Base-by-base conservation (phyloP, 2,797 vertebrate species). In the Varecia variegata region DNA sequence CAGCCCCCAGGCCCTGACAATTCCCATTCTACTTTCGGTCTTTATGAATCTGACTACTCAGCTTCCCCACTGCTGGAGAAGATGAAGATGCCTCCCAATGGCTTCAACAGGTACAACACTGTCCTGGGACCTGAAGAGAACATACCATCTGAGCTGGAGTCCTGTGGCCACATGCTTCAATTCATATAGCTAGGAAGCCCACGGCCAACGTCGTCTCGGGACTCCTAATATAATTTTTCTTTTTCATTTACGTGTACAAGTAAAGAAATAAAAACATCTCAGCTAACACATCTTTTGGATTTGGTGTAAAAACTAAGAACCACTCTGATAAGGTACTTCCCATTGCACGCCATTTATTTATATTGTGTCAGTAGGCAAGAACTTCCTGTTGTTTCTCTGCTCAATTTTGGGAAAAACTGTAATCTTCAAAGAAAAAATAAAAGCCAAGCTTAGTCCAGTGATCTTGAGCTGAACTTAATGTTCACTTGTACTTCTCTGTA, bases 241-340 rank as follows among this genome's bases (percentile, higher is more conserved):
- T 62, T 84, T 83, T 45, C 56, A 92, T 43, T 1, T 12, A 52
- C 35, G 68, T 20, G 96, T 92, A 62, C 32, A 74, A 98, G 96
- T 21, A 82, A 84, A 95, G 56, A 90, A 62, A 94, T 20, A 71
- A 84, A 94, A 98, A 82, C 0, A 68, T n/a, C 38, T 93, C 7
- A 3, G 60, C 60, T 97, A 96, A 89, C 74, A 56, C 93, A 95
- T 20, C 58, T 76, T 95, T 92, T 80, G 90, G 62, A 38, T 68
- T 79, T 89, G 88, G 30, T 90, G 95, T 93, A 77, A 86, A 96
- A 45, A 85, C 50, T 89, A 93, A 94, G 40, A 93, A n/a, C 21
- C 35, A 40, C 65, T 60, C 67, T 3, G 30, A 84, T n/a, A 94
- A 95, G 79, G 76, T 56, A 68, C 56, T 74, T 96, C 54, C 67